These are phyloP conservation scores for Amaurobius ferox DNA, from an alignment of 2,888 invertebrate species.

Conservation along the genomic window DNA sequence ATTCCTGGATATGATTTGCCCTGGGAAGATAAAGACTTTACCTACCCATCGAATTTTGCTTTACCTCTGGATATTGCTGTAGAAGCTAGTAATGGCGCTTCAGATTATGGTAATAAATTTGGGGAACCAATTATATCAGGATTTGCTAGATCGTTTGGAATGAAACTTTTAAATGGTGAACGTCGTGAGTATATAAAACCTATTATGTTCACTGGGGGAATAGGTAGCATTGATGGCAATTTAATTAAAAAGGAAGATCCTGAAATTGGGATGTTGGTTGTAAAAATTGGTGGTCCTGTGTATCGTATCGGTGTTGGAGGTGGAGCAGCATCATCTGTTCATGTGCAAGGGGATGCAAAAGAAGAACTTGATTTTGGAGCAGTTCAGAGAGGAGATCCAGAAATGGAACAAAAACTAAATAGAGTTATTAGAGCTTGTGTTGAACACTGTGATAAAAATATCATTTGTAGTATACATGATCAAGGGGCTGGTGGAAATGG, in stretches of 20 bases:
- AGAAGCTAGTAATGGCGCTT: constrained; percentile 98
- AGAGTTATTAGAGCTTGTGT: constrained; percentile 93
- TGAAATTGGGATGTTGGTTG: constrained; percentile 88
- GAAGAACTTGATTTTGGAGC: constrained; percentile 95
- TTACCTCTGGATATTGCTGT: constrained; percentile 91
- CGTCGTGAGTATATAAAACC: constrained; percentile 97
- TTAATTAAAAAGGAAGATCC: constrained; percentile 89
- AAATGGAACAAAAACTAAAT: constrained; percentile 99
- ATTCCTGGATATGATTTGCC: constrained; percentile 91
- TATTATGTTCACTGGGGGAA: constrained; percentile 98
- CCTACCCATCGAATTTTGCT: constrained; percentile 94
- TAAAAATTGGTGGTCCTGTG: constrained; percentile 97
- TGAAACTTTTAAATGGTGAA: constrained; percentile 81
- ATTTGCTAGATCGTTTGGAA: constrained; percentile 93
- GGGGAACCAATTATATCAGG: constrained; percentile 96
- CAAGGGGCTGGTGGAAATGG: constrained; percentile 97
- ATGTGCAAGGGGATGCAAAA: constrained; percentile 92
- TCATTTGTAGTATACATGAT: constrained; percentile 95
- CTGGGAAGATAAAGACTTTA: constrained; percentile 87
- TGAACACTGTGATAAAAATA: constrained; percentile 84
- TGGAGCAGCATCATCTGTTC: constrained; percentile 97
- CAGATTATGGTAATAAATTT: constrained; percentile 99
- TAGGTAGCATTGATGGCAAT: constrained; percentile 90
- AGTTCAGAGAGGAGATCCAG: constrained; percentile 96
- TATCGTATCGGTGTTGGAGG: constrained; percentile 99